These are phyloP conservation scores for Uloborus plumipes DNA, from an alignment of 2,888 invertebrate species.

Conservation along the genomic window DNA sequence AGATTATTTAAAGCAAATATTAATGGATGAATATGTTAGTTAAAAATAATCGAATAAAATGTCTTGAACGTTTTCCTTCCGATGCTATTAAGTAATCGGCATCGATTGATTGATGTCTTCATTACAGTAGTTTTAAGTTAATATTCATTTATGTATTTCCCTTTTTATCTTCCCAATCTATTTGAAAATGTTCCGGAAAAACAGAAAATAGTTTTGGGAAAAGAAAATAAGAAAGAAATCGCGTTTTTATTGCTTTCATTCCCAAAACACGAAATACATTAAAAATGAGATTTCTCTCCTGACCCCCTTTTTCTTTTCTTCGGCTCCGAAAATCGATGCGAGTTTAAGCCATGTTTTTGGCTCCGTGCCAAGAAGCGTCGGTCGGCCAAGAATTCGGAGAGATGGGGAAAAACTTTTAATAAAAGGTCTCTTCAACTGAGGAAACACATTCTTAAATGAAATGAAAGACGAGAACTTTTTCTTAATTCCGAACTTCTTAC, in stretches of 20 bases:
- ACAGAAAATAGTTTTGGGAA: slow-evolving; percentile 7
- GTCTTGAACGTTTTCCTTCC: too few species aligned
- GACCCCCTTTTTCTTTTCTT: slow-evolving; percentile 11
- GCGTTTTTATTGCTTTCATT: slow-evolving; percentile 36
- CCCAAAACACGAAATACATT: slow-evolving; percentile 47
- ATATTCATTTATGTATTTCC: too few species aligned
- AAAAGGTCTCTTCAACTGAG: not conserved
- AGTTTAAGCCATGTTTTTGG: slow-evolving; percentile 32
- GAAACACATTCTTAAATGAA: slow-evolving; percentile 4
- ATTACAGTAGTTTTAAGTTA: too few species aligned
- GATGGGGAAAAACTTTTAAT: slow-evolving; percentile 1
- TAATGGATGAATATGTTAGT: too few species aligned
- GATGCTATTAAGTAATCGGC: too few species aligned
- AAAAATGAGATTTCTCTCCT: slow-evolving; percentile 31
- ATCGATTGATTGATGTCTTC: too few species aligned
- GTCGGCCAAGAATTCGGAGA: not conserved
- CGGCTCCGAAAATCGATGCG: slow-evolving; percentile 41
- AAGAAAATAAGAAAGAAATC: not conserved
- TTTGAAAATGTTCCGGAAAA: slow-evolving; percentile 12
- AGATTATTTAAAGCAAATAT: too few species aligned
- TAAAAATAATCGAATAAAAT: too few species aligned
- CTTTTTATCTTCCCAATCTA: not conserved
- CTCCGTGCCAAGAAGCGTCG: slow-evolving; percentile 15
- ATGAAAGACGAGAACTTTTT: not conserved
- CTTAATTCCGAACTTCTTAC: too few species aligned